Evolutionary conservation across 2,797 vertebrate genomes (phyloP), one percentile per base, ranked within the genome.

Genomic region (Discoglossus pictus): DNA sequence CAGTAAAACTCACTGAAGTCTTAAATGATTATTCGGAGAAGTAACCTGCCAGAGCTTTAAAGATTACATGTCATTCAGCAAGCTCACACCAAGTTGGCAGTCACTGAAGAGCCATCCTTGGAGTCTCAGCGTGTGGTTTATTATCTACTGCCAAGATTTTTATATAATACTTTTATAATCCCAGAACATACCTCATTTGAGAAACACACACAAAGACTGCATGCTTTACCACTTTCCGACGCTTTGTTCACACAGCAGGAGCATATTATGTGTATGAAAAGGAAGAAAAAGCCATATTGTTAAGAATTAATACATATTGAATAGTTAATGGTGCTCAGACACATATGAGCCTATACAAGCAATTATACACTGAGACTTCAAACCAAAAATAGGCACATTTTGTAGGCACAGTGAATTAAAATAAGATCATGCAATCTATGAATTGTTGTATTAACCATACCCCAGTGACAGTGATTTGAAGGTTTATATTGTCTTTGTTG

Each of bases 81-180:
- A 67, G 44, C 48, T 54, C 39, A 53, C 61, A 53, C 61, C 44
- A 64, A 64, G 42, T 68, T 60, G 55, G 65, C 65, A 68, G 55
- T 24, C 40, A 7, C 38, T 60, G 27, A 48, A 42, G 34, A 11
- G 20, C 46, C 65, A 60, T 60, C 55, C 38, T 43, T 52, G 25
- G 46, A 52, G 46, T 20, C 65, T 52, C 38, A 61, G 38, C 36
- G 11, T 68, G 65, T 35, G 55, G 46, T 68, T 68, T 68, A 52
- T 60, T 60, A 68, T 68, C 25, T 51, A 9, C 36, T 61, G 65
- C 65, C 65, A 68, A 68, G 27, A 52, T 68, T 60, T n/a, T 68
- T 51, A 68, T 68, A 43, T 60, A 60, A 60, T 52, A 43, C 55
- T 61, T 39, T 38, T 20, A 60, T 68, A 67, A 68, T 68, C 65